Conservation (phyloP, 92 coral and sea anemone genomes). For the Plumapathes pennacea region DNA sequence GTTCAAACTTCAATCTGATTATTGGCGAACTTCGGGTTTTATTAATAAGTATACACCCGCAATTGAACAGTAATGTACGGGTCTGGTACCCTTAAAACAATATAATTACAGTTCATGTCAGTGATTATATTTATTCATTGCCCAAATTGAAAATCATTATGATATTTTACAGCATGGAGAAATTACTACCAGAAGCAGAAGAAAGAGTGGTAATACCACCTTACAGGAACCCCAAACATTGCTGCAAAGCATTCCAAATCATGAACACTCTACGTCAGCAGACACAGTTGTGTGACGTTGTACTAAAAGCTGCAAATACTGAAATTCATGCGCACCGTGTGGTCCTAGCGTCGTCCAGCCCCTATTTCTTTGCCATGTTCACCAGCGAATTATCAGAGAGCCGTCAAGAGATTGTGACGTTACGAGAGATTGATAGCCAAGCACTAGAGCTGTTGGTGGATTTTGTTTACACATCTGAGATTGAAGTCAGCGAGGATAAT, state of each 20-base stretch:
- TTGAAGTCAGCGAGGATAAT: slow-evolving; percentile 96
- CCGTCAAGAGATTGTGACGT: slow-evolving; percentile 78
- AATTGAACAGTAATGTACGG: too few relatives aligned
- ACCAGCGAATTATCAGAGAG: slow-evolving; percentile 98
- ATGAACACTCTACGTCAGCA: slow-evolving; percentile 91
- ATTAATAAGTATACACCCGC: too few relatives aligned
- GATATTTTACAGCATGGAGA: too few relatives aligned
- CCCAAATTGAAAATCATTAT: too few relatives aligned
- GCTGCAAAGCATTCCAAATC: slow-evolving; percentile 82
- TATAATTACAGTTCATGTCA: too few relatives aligned
- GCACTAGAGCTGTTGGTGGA: slow-evolving; percentile 88
- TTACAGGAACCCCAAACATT: slow-evolving; percentile 75
- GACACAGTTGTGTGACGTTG: slow-evolving; percentile 87
- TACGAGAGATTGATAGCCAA: slow-evolving; percentile 87
- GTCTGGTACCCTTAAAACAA: too few relatives aligned
- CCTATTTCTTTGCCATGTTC: slow-evolving; percentile 95
- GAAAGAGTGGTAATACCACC: slow-evolving; percentile 82
- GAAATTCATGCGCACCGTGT: slow-evolving; percentile 93
- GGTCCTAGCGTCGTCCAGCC: slow-evolving; percentile 92
- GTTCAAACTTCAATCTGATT: too few relatives aligned
- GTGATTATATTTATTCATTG: too few relatives aligned
- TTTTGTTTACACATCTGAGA: slow-evolving; percentile 91
- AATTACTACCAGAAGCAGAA: slow-evolving; percentile 45
- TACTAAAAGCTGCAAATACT: slow-evolving; percentile 72
- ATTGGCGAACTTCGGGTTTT: too few relatives aligned